A percentile compares a stretch with the other conserved stretches of the same genome.
Conservation (phyloP, 2,888 invertebrate species). For the Argyresthia albistria region DNA sequence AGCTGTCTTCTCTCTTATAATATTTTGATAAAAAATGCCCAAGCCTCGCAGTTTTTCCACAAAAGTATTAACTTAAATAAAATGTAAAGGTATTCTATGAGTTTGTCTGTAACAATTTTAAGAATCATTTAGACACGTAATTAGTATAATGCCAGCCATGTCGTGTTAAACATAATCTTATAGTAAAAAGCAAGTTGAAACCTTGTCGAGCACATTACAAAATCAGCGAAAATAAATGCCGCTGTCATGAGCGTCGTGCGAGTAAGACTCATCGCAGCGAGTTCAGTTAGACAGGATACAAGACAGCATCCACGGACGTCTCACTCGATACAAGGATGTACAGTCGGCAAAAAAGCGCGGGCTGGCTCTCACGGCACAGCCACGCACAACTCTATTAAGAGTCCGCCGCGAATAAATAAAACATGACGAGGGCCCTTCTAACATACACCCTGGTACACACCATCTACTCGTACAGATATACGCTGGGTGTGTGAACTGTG, state of each 20-base stretch:
- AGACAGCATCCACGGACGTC: constrained; percentile 67
- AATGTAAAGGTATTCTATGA: too few relatives aligned
- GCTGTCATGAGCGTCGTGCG: constrained; percentile 38
- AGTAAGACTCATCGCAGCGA: constrained; percentile 2
- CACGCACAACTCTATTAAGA: constrained; percentile 71
- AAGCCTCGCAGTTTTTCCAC: background rate
- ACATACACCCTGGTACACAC: constrained; percentile 33
- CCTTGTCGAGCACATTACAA: too few relatives aligned
- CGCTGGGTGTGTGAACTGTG: constrained; percentile 20
- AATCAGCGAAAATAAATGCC: constrained; percentile 46
- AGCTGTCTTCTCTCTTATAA: constrained; percentile 37
- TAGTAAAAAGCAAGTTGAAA: too few relatives aligned
- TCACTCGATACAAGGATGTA: constrained; percentile 63
- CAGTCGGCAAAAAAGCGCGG: constrained; percentile 63
- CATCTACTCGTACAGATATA: background rate
- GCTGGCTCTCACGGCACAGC: constrained; percentile 22
- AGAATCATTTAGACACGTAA: background rate
- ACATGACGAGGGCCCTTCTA: constrained; percentile 69
- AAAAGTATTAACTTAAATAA: too few relatives aligned
- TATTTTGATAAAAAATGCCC: constrained; percentile 42
- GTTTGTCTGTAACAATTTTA: background rate
- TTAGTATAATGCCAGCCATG: too few relatives aligned
- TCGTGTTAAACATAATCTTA: too few relatives aligned
- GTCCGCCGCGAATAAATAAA: constrained; percentile 67
- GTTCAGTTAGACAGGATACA: constrained; percentile 43